Conservation (phyloP, 2,113 vertebrate genomes). For the Narcine bancroftii region DNA sequence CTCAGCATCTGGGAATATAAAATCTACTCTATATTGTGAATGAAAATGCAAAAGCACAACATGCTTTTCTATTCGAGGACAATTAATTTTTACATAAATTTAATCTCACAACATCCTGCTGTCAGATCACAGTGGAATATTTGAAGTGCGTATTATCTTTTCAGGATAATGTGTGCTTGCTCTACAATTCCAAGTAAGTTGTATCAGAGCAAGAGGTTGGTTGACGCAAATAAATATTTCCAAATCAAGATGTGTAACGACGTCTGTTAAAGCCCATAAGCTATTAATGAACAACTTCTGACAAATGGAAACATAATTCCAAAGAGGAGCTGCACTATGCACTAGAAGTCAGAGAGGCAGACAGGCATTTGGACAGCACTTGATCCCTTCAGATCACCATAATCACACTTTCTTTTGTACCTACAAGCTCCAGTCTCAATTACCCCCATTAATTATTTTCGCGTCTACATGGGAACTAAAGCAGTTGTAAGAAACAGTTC, state of each 20-base stretch:
- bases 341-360: not conserved
- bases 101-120: not conserved
- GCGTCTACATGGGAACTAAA: not conserved
- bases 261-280: not conserved
- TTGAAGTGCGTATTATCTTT: not conserved
- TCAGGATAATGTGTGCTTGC: not conserved
- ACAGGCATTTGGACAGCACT: too few relatives aligned
- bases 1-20: not conserved
- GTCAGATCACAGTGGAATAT: not conserved
- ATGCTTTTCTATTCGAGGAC: not conserved
- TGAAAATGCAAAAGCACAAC: not conserved
- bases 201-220: not conserved
- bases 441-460: too few relatives aligned
- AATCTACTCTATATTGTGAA: not conserved
- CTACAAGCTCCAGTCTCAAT: too few relatives aligned
- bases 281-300: not conserved
- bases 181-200: not conserved
- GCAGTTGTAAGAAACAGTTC: not conserved
- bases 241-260: not conserved
- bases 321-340: not conserved
- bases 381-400: too few relatives aligned
- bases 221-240: conserved; percentile 7
- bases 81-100: conserved; percentile 2
- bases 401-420: too few relatives aligned
- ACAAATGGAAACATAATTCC: not conserved